phyloP scores from a whole-genome alignment of 2,888 invertebrate species.

The Ochlodes sylvanus region DNA sequence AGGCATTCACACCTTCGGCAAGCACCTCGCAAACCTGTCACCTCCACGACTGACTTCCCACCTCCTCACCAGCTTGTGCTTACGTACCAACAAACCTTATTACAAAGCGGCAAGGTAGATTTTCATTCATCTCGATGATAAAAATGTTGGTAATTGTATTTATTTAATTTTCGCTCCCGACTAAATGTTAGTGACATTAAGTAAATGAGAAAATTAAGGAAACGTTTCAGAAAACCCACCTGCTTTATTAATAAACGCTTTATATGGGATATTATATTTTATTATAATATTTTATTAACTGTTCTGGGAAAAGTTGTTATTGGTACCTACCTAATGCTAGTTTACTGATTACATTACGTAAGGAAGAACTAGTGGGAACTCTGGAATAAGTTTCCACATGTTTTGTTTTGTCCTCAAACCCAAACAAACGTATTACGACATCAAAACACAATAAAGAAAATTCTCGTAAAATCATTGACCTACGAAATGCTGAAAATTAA shows the following conservation, averaged over 20 bases:
- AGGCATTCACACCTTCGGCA: slow-evolving; percentile 54
- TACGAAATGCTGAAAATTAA: slow-evolving; percentile 8
- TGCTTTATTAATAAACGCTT: slow-evolving; percentile 42
- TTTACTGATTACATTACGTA: no score
- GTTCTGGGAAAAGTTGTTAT: no score
- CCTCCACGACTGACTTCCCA: slow-evolving; percentile 48
- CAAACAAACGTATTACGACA: no score
- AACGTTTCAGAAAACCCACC: slow-evolving; percentile 43
- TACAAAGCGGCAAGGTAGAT: slow-evolving; percentile 28
- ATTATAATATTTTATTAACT: not conserved
- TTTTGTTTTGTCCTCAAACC: no score
- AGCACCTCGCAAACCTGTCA: slow-evolving; percentile 55
- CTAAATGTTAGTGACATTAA: slow-evolving; percentile 57
- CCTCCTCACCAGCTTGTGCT: slow-evolving; percentile 34
- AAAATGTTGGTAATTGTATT: slow-evolving; percentile 45
- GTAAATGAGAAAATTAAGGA: slow-evolving; percentile 53
- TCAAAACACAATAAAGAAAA: not conserved
- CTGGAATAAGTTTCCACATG: no score
- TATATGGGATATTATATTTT: slow-evolving; percentile 26
- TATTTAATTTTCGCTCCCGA: slow-evolving; percentile 56
- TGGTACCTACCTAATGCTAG: no score
- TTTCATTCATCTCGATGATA: slow-evolving; percentile 19
- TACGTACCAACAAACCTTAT: slow-evolving; percentile 37
- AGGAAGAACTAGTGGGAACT: no score
- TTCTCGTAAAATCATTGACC: not conserved